Percentiles rank a stretch among this genome's conserved stretches.
Conservation (phyloP, 2,113 vertebrate species). For the Malurus alboscapulatus region DNA sequence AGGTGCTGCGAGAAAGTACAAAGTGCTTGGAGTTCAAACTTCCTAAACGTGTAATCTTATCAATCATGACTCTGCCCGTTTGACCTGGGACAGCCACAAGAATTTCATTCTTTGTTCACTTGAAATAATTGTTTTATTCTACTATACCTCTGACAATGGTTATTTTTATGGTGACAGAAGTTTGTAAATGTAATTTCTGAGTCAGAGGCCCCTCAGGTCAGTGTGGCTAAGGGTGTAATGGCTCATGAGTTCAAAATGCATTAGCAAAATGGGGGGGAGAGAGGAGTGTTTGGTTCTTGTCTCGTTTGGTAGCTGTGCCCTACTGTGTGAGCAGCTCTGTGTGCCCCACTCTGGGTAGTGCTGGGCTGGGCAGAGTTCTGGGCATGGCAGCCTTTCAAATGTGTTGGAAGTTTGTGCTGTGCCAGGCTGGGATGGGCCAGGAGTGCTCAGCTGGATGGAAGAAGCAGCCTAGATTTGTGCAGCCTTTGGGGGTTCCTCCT, state of each 20-base stretch:
- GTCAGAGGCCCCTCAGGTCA: background rate
- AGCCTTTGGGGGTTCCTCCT: background rate
- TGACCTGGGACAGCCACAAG: background rate
- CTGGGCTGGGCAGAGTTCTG: background rate
- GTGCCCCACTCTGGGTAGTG: fast-evolving
- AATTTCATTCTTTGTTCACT: background rate
- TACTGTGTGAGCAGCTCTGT: fast-evolving
- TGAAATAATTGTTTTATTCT: background rate
- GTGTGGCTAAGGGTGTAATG: background rate
- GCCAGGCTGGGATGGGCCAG: background rate
- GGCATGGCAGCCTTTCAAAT: background rate
- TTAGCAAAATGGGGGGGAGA: too few relatives aligned
- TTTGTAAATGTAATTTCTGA: background rate
- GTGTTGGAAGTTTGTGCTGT: too few relatives aligned
- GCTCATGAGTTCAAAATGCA: background rate
- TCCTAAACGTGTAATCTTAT: background rate
- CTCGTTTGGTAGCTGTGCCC: background rate
- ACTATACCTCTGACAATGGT: background rate
- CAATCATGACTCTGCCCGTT: fast-evolving
- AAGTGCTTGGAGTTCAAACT: background rate
- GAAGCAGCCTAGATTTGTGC: background rate
- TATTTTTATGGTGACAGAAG: background rate
- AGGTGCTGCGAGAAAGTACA: background rate
- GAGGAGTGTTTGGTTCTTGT: background rate
- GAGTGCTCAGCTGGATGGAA: fast-evolving